Evolutionary conservation across 92 coral and sea anemone genomes (phyloP), one percentile per base, ranked within the genome.

Genomic region (Palythoa heliodiscus): DNA sequence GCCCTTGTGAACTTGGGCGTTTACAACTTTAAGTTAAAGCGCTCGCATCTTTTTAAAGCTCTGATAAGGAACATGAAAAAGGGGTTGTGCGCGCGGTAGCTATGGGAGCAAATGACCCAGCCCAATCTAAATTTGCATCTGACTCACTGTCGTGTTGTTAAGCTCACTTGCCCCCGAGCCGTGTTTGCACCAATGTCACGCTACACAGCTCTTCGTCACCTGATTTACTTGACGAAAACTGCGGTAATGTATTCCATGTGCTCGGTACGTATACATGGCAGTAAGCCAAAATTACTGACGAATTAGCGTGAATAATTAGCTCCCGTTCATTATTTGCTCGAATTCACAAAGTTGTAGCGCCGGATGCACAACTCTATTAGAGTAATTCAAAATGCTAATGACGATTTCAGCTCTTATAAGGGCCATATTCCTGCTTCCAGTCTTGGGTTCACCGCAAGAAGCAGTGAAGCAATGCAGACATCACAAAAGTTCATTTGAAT

Each of bases 241-340:
- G 64, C 57, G 87, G 70, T 93, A 94, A 94, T 94, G 77, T 92
- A 92, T 92, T 88, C 98, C 98, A 94, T 92, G 98, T 94, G 98
- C 95, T 87, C 86, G 71, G 77, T 87, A 11, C 73, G 60, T 73
- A 80, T 60, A 80, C 74, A 80, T 93, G 97, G 97, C 97, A 90
- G 55, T 82, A 70, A 61, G 91, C 97, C 97, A 93, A 89, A 83
- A 89, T 74, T 58, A 50, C 76, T 19, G 29, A 54, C 86, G 82
- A 78, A 48, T 86, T 71, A 78, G 79, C 70, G 78, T 78, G 40
- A 63, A 52, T 63, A 68, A 74, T 53, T 75, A 76, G 80, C 77
- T 79, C 52, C 78, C 79, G 63, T 84, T 76, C 38, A 66, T 14
- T 20, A 15, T 23, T 47, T 60, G 39, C 14, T 12, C 58, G 23